Evolutionary conservation across 2,113 vertebrate genomes (phyloP).

Genomic region (Austrofundulus limnaeus): DNA sequence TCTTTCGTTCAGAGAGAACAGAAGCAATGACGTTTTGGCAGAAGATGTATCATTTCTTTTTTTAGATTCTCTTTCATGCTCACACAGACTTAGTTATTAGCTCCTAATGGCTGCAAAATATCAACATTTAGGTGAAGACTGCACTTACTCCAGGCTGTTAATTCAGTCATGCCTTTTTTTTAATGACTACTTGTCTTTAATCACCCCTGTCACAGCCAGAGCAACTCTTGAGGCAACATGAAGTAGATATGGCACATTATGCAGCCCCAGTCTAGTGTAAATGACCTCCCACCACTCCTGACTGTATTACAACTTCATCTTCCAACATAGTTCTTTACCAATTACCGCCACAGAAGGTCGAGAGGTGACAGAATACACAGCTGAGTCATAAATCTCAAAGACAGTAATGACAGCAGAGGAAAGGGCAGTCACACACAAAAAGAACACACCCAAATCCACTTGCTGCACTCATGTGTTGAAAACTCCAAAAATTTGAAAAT

Average conservation of each 20-base stretch:
- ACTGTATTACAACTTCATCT: constrained; percentile 61
- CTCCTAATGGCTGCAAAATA: constrained; percentile 48
- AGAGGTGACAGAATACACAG: constrained; percentile 51
- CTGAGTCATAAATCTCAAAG: constrained; percentile 64
- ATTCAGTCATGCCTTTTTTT: constrained; percentile 29
- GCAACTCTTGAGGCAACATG: constrained; percentile 38
- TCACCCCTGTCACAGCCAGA: constrained; percentile 39
- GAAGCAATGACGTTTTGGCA: constrained; percentile 50
- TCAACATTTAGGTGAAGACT: constrained; percentile 39
- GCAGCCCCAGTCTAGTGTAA: constrained; percentile 35
- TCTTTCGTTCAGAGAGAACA: constrained; percentile 42
- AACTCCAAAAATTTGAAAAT: background rate
- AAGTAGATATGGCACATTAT: constrained; percentile 62
- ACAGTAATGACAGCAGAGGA: constrained; percentile 56
- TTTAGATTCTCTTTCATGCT: constrained; percentile 5
- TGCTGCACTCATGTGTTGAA: constrained; percentile 16
- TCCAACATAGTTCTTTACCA: constrained; percentile 51
- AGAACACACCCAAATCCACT: background rate
- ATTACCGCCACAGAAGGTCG: constrained; percentile 63
- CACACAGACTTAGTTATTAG: constrained; percentile 16
- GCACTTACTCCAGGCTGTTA: constrained; percentile 32
- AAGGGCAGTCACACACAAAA: constrained; percentile 47
- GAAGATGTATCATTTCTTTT: constrained; percentile 9
- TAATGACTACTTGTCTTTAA: constrained; percentile 58
- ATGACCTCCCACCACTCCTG: constrained; percentile 40